These are phyloP conservation scores for Oenanthe melanoleuca DNA, from an alignment of 2,113 vertebrate species.

Conservation along the genomic window DNA sequence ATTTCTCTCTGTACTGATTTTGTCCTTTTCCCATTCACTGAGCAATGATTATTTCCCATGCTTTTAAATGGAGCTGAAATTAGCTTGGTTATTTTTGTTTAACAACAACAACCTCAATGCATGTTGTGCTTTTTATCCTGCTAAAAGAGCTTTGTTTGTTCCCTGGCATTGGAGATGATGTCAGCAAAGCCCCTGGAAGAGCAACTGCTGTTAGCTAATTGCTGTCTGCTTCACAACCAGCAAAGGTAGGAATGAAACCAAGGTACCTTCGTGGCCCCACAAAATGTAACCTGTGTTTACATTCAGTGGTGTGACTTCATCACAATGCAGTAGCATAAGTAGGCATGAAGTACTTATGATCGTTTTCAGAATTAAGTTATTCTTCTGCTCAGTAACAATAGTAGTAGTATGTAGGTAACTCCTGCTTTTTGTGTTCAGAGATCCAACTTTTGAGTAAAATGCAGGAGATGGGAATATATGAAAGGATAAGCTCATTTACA, in stretches of 20 bases:
- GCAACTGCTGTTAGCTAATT: slow-evolving; percentile 64
- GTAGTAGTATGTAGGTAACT: background rate
- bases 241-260: slow-evolving; percentile 20
- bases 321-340: background rate
- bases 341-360: background rate
- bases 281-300: background rate
- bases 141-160: slow-evolving; percentile 69
- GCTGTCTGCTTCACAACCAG: slow-evolving; percentile 48
- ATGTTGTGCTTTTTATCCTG: slow-evolving; percentile 64
- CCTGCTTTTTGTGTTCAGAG: background rate
- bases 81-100: slow-evolving; percentile 76
- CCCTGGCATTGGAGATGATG: slow-evolving; percentile 65
- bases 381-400: background rate
- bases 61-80: slow-evolving; percentile 71
- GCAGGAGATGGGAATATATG: background rate
- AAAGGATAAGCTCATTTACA: background rate
- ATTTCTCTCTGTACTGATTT: slow-evolving; percentile 60
- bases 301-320: background rate
- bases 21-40: slow-evolving; percentile 66
- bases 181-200: slow-evolving; percentile 71
- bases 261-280: background rate
- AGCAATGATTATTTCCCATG: slow-evolving; percentile 70
- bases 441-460: background rate
- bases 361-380: background rate
- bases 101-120: slow-evolving; percentile 67